A percentile compares a stretch with the other conserved stretches of the same genome.
phyloP scores from a whole-genome alignment of 1,140 invertebrate species.

The Brachystomella parvula region DNA sequence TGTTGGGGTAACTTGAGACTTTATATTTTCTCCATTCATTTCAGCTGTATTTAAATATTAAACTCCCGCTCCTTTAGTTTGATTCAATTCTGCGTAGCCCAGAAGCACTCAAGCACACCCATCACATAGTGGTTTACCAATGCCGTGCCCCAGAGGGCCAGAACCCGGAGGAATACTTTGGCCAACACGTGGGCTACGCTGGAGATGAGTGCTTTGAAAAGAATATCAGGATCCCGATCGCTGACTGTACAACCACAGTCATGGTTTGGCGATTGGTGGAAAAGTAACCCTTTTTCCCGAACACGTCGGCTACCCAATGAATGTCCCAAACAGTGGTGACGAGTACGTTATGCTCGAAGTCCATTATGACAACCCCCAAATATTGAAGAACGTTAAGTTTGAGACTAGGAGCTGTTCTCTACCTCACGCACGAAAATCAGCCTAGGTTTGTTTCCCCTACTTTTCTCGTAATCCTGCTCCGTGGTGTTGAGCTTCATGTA shows the following conservation, averaged over 20 bases:
- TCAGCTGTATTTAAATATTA: no score
- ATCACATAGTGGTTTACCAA: conserved; percentile 74
- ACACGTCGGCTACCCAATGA: conserved; percentile 73
- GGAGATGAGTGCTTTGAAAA: conserved; percentile 11
- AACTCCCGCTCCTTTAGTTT: no score
- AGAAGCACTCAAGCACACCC: conserved; percentile 38
- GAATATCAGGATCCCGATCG: background rate
- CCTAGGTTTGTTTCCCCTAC: background rate
- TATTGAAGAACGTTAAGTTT: conserved; percentile 5
- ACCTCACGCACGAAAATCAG: conserved; percentile 3
- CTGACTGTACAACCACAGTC: background rate
- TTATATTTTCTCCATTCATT: no score
- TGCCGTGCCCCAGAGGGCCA: conserved; percentile 50
- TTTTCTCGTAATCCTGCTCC: background rate
- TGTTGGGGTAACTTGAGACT: conserved; percentile 59
- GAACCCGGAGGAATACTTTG: background rate
- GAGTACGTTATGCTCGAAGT: conserved; percentile 80
- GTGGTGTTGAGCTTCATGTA: background rate
- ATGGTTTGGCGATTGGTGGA: conserved; percentile 11
- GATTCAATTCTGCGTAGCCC: no score
- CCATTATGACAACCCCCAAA: conserved; percentile 69
- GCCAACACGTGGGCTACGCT: background rate
- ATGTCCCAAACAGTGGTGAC: conserved; percentile 45
- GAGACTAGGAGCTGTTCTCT: conserved; percentile 1
- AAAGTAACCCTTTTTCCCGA: conserved; percentile 53